Percentiles rank a stretch among this genome's conserved stretches.
Evolutionary conservation across 1,140 invertebrate species (phyloP).

Genomic region (Wasmannia auropunctata): DNA sequence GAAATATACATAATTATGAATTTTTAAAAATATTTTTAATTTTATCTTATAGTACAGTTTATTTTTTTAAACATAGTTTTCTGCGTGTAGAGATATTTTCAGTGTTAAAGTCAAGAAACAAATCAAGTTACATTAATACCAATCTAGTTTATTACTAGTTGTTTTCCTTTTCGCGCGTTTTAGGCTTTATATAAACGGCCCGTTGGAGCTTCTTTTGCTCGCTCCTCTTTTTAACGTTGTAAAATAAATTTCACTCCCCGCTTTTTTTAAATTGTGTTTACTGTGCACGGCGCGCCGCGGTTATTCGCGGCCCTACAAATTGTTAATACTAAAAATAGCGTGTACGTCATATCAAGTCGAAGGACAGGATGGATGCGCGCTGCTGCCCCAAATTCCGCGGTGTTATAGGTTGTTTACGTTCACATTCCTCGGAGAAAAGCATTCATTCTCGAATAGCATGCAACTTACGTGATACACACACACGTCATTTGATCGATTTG

Average conservation of each 20-base stretch:
- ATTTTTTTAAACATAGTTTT: not conserved
- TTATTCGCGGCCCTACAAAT: constrained; percentile 61
- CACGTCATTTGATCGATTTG: not conserved
- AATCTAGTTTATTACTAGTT: not conserved
- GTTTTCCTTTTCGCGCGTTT: constrained; percentile 2
- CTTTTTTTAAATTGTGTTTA: constrained; percentile 59
- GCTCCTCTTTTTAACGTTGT: not conserved
- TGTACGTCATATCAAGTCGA: constrained; percentile 60
- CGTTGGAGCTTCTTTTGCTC: not conserved
- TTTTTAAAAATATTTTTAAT: not conserved
- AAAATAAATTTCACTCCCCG: not conserved
- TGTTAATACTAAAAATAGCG: constrained; percentile 73
- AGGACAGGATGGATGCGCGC: constrained; percentile 40
- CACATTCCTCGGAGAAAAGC: not conserved
- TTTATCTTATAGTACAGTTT: not conserved
- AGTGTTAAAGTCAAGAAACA: not conserved
- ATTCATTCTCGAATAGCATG: not conserved
- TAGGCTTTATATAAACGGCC: not conserved
- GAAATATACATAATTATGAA: not conserved
- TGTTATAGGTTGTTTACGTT: constrained; percentile 46
- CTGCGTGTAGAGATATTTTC: not conserved
- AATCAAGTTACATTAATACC: not conserved
- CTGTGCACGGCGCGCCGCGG: constrained; percentile 38
- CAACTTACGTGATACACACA: not conserved
- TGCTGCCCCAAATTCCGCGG: constrained; percentile 65